Percentiles rank a stretch among this genome's conserved stretches.
These are phyloP conservation scores for Trichomalopsis sarcophagae DNA, from an alignment of 1,140 invertebrate species.

Conservation along the genomic window DNA sequence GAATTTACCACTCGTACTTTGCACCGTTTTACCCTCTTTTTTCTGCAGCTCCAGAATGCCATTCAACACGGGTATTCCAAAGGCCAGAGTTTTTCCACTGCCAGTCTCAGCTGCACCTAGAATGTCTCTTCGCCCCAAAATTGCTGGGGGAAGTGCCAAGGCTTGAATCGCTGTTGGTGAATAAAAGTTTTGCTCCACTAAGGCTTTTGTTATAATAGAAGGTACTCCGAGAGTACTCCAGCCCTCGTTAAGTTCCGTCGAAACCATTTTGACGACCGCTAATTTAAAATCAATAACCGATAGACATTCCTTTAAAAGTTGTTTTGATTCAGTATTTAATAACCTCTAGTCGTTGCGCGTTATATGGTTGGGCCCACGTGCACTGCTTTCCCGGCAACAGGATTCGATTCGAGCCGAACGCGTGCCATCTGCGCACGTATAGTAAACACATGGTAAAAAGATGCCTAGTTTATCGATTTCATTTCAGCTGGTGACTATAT, in stretches of 20 bases:
- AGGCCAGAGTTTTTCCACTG: slow-evolving; percentile 97
- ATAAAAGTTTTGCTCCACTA: slow-evolving; percentile 85
- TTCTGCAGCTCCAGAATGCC: slow-evolving; percentile 86
- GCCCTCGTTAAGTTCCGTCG: slow-evolving; percentile 62
- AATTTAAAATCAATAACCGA: background rate
- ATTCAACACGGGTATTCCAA: slow-evolving; percentile 93
- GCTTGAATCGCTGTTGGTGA: slow-evolving; percentile 90
- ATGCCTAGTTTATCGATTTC: background rate
- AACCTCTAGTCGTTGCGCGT: background rate
- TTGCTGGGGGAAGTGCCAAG: slow-evolving; percentile 87
- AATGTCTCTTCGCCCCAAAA: slow-evolving; percentile 90
- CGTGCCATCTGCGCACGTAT: no score
- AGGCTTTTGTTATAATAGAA: slow-evolving; percentile 81
- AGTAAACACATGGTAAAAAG: background rate
- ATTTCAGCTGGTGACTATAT: background rate
- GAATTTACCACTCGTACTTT: slow-evolving; percentile 69
- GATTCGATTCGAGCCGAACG: no score
- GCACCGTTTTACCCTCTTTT: slow-evolving; percentile 62
- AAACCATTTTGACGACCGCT: background rate
- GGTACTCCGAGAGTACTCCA: slow-evolving; percentile 86
- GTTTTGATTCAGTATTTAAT: background rate
- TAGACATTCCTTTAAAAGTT: background rate
- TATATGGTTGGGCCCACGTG: no score
- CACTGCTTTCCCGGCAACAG: no score
- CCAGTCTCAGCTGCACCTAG: slow-evolving; percentile 98